phyloP scores from a whole-genome alignment of 1,140 invertebrate species.

The Microplitis demolitor region DNA sequence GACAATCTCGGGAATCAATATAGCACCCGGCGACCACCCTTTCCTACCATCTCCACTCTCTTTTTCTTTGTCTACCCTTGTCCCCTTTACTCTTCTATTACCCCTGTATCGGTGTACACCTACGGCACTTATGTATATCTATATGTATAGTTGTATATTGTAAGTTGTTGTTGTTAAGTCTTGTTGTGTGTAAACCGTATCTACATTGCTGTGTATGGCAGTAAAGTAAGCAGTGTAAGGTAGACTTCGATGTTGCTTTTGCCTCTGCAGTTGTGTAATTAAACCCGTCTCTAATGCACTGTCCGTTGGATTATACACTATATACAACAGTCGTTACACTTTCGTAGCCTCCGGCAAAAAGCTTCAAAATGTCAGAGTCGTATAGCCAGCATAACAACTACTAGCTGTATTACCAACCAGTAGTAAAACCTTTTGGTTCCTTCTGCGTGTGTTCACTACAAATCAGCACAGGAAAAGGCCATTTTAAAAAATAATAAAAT shows the following conservation, averaged over 20 bases:
- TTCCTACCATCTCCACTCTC: slow-evolving; percentile 11
- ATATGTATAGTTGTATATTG: too few relatives aligned
- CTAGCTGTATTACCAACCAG: too few relatives aligned
- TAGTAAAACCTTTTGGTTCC: too few relatives aligned
- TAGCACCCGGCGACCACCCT: slow-evolving; percentile 13
- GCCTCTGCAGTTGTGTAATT: slow-evolving; percentile 45
- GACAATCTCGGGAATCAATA: slow-evolving; percentile 39
- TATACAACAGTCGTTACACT: slow-evolving; percentile 1
- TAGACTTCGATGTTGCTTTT: slow-evolving; percentile 36
- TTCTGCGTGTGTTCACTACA: not conserved
- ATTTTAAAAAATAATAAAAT: not conserved
- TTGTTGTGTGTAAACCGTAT: not conserved
- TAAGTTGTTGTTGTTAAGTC: too few relatives aligned
- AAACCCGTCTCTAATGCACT: slow-evolving; percentile 48
- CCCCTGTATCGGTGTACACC: not conserved
- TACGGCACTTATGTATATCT: slow-evolving; percentile 6
- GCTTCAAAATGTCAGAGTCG: not conserved
- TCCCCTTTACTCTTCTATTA: not conserved
- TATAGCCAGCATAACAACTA: too few relatives aligned
- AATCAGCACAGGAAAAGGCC: not conserved
- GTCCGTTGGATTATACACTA: slow-evolving; percentile 32
- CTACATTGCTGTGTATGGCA: slow-evolving; percentile 18
- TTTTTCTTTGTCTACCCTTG: too few relatives aligned
- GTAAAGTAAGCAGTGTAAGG: not conserved
- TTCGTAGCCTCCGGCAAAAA: not conserved